phyloP scores from a whole-genome alignment of 2,113 vertebrate species.

The Trogon melanurus region DNA sequence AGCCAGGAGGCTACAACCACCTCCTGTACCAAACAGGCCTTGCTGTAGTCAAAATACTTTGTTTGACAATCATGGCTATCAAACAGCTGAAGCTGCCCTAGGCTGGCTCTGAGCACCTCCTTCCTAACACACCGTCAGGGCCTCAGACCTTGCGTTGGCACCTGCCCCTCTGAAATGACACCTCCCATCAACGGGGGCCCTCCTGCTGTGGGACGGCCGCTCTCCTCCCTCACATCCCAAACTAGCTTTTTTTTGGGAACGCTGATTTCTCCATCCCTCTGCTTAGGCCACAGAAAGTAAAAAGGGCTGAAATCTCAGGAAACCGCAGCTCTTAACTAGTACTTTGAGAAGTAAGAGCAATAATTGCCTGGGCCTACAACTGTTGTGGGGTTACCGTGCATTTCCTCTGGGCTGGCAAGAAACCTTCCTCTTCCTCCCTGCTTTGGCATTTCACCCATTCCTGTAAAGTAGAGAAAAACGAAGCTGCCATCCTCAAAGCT shows the following conservation, averaged over 20 bases:
- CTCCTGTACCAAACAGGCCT: not conserved
- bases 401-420: not conserved
- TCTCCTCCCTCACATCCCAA: not conserved
- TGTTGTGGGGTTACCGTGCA: not conserved
- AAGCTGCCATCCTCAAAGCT: not conserved
- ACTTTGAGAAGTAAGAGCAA: not conserved
- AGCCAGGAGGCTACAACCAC: not conserved
- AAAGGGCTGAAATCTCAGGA: not conserved
- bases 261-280: not conserved
- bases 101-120: not conserved
- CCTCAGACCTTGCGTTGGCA: not conserved
- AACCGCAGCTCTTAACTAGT: not conserved
- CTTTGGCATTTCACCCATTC: not conserved
- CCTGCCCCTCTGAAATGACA: not conserved
- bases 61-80: not conserved
- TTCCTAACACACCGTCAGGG: not conserved
- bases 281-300: not conserved
- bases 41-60: accelerated
- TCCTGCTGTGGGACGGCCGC: not conserved
- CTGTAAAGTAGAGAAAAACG: not conserved
- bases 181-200: accelerated
- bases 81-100: not conserved
- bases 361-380: not conserved
- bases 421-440: not conserved
- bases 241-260: not conserved